Base-by-base conservation (phyloP, 1,140 invertebrate species). In the Lepidurus apus region DNA sequence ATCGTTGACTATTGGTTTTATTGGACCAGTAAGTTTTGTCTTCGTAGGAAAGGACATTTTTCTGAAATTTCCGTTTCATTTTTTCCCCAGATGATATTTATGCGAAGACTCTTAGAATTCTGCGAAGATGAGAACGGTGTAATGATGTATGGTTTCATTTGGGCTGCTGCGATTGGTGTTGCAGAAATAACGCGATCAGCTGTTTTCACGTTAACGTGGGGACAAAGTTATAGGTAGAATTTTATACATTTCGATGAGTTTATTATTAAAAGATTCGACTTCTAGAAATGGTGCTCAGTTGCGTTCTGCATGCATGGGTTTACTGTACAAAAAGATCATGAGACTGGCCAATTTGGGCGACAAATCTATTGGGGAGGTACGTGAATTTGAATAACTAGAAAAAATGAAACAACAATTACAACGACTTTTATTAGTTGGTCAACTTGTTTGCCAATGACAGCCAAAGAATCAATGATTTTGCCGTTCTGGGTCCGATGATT, bases 401-500 rank as follows among this genome's bases (percentile, higher is more conserved):
- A 13, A 74, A 73, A 0, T 65, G 47, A 21, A n/a, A 78, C 75
- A 65, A 65, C 47, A 65, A n/a, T 42, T 21, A 42, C 1, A 80
- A 24, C 76, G 80, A 78, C 80, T 34, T 81, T 85, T 87, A 1
- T 79, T 82, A 92, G 91, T 81, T 92, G 21, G 87, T 91, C 42
- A 92, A 91, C 81, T 85, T 92, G 77, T 91, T 91, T 83, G 88
- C 89, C 26, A 91, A 89, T 82, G 91, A 93, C 82, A 88, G 90
- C 34, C 87, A 89, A 82, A 86, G 90, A 47, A 84, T 93, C 13
- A 91, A 89, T 82, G 90, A 91, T 78, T 88, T 89, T 44, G 85
- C 90, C 44, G 84, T 88, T 42, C 88, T 89, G 81, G 88, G 87
- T 42, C 89, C 90, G 13, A 85, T 91, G 80, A 86, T 91, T 42